Percentiles rank a stretch among this genome's conserved stretches.
phyloP scores from a whole-genome alignment of 2,797 vertebrate genomes.

The Ambastaia sidthimunki region DNA sequence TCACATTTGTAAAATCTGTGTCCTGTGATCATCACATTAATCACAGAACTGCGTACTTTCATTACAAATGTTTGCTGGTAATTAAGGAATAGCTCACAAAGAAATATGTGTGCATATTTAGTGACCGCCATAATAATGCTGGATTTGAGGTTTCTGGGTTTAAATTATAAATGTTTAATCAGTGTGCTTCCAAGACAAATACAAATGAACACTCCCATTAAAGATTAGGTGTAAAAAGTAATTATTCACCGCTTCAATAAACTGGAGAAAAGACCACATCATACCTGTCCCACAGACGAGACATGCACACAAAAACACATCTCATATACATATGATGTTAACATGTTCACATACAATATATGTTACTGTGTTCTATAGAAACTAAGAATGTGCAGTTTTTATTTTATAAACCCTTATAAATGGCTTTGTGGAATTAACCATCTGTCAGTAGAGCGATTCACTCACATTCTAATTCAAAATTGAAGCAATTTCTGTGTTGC shows the following conservation, averaged over 20 bases:
- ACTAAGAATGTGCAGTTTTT: too few relatives aligned
- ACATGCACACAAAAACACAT: not conserved
- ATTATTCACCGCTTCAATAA: not conserved
- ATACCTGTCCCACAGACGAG: not conserved
- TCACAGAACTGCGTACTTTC: not conserved
- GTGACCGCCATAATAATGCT: not conserved
- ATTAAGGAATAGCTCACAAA: slow-evolving; percentile 31
- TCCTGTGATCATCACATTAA: slow-evolving; percentile 33
- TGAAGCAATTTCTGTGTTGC: too few relatives aligned
- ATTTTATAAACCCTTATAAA: too few relatives aligned
- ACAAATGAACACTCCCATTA: not conserved
- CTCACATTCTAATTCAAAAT: too few relatives aligned
- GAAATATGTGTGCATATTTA: slow-evolving; percentile 10
- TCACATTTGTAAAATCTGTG: not conserved
- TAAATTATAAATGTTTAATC: not conserved
- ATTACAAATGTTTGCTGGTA: slow-evolving; percentile 25
- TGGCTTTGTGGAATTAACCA: too few relatives aligned
- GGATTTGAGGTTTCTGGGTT: slow-evolving; percentile 12
- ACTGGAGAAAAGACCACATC: not conserved
- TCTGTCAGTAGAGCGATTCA: too few relatives aligned
- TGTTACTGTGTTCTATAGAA: too few relatives aligned
- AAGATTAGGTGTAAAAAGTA: slow-evolving; percentile 3
- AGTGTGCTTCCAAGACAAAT: not conserved
- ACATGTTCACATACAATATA: too few relatives aligned
- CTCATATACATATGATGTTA: not conserved